Evolutionary conservation across 2,113 vertebrate species (phyloP), one percentile per base, ranked within the genome.

Genomic region (Ascaphus truei): DNA sequence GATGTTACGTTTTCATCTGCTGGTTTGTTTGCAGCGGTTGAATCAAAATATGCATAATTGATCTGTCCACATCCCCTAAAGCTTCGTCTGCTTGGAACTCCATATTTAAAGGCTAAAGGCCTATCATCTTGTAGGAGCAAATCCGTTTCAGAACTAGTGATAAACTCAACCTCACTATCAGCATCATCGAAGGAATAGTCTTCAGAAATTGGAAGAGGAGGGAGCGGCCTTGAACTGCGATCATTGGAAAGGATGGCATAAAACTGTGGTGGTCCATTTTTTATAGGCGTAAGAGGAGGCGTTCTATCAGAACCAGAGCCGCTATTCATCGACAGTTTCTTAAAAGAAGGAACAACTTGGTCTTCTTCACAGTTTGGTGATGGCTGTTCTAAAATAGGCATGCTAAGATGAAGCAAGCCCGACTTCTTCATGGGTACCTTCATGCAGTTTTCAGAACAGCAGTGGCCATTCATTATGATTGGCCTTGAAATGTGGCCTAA

Each of bases 101-200:
- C 82, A 0, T 87, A 82, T 30, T 86, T 88, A 76, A 98, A 92
- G 29, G 81, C 47, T 3, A 88, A 80, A 12, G 84, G 58, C 22
- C 84, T 81, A 53, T 71, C 79, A 62, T 85, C 86, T 65, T 86
- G 91, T 53, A 95, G 73, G 48, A 99, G 83, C 33, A 93, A 86
- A 45, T 89, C 92, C 3, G 94, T 98, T 5, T 99, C 96, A 1
- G 91, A 86, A 71, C 91, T 94, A 13, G 92, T 96, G 27, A 98
- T 86, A 74, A 94, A 96, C 64, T 98, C 95, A 1, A 98, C 96
- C 74, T 99, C 97, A 5, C 78, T 91, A 68, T 98, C 97, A 0
- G 85, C 87, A 1, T 93, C 93, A 31, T 98, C 95, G 15, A 71
- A 36, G 27, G 9, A 61, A 12, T 79, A 58, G 73, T 88, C 89